These are phyloP conservation scores for Harpalus rufipes DNA, from an alignment of 2,888 invertebrate species.

Conservation along the genomic window DNA sequence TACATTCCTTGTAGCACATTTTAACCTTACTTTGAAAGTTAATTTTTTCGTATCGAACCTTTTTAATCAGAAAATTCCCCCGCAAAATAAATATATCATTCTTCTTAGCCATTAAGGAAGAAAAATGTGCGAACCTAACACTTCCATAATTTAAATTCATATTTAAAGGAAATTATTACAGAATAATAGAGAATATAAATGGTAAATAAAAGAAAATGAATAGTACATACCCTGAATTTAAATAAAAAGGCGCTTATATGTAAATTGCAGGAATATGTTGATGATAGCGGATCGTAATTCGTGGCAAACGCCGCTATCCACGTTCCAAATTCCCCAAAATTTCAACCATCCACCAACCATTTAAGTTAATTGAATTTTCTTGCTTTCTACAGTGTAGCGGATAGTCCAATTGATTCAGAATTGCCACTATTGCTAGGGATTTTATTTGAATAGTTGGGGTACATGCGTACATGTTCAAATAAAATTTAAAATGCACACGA, in stretches of 20 bases:
- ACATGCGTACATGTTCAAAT: slow-evolving; percentile 18
- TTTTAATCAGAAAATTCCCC: background rate
- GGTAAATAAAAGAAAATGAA: slow-evolving; percentile 55
- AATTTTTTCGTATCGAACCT: no score
- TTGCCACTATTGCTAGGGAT: slow-evolving; percentile 10
- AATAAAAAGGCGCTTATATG: slow-evolving; percentile 31
- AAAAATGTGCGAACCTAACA: background rate
- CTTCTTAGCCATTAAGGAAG: background rate
- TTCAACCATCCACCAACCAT: slow-evolving; percentile 78
- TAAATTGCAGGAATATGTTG: slow-evolving; percentile 41
- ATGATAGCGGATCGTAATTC: slow-evolving; percentile 25
- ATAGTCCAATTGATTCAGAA: slow-evolving; percentile 49
- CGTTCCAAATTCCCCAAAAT: slow-evolving; percentile 37
- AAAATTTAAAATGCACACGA: background rate
- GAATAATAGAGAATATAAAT: slow-evolving; percentile 25
- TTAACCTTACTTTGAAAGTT: no score
- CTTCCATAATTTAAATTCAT: slow-evolving; percentile 10
- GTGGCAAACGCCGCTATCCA: background rate
- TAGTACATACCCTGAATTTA: slow-evolving; percentile 26
- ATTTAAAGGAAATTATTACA: slow-evolving; percentile 11
- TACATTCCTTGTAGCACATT: no score
- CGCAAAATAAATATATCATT: background rate
- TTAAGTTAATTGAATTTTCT: slow-evolving; percentile 80
- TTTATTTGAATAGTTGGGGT: slow-evolving; percentile 57
- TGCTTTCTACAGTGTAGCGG: slow-evolving; percentile 74